Evolutionary conservation across 2,113 vertebrate genomes (phyloP), one percentile per base, ranked within the genome.

Genomic region (Coturnix japonica): DNA sequence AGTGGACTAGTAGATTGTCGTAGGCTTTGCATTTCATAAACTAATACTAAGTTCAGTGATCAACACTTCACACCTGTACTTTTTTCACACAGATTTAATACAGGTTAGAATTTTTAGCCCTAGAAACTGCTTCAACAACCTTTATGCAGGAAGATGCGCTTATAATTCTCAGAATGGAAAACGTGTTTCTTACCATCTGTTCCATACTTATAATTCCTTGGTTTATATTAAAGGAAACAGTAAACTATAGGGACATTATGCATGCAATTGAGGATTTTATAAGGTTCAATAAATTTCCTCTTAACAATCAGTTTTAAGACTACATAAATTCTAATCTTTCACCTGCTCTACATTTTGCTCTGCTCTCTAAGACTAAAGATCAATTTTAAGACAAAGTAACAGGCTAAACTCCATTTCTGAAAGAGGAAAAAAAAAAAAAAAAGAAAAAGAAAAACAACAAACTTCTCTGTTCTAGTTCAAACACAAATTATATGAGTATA

Each of bases 151-250:
- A 90, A 88, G 81, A 85, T 56, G 30, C 61, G 73, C 84, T 93
- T 88, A 69, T 1, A 2, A 90, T 92, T 94, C 83, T 75, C 47
- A 59, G 46, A 87, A 93, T 86, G 67, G 61, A 90, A 97, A 96
- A 94, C 3, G 12, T 93, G 91, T 85, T 91, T 95, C 87, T 94
- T 94, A 80, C 94, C 96, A 97, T 96, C 94, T 97, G 97, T 94
- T 97, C 91, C 86, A 78, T 94, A 94, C 96, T 96, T 95, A 89
- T 93, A 78, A 82, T 89, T 93, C 90, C 70, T 96, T 94, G 57
- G 64, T 91, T 96, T 94, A 92, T 94, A 96, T 93, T 93, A 96
- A 86, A 93, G 92, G 64, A 97, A 96, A 93, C 59, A 60, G 81
- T 96, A 96, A 97, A 91, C 76, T 91, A 94, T 87, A 95, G 87